phyloP scores from a whole-genome alignment of 2,797 vertebrate genomes.

The Rachycentron canadum region DNA sequence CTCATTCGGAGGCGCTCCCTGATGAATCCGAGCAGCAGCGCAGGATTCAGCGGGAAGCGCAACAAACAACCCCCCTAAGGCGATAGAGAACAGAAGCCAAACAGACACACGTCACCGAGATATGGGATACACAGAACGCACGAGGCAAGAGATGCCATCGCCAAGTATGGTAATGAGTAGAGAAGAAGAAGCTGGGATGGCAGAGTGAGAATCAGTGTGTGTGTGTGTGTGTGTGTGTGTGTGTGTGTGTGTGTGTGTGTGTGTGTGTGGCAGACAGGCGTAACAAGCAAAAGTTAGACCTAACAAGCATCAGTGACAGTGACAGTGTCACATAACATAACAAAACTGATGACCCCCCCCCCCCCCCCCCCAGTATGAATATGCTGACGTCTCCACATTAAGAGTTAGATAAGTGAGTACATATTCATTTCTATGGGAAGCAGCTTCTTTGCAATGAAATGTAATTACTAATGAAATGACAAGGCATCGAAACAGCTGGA shows the following conservation, averaged over 20 bases:
- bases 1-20: conserved; percentile 29
- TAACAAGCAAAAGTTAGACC: conserved; percentile 3
- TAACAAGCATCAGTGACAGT: background rate
- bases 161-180: conserved; percentile 59
- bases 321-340: background rate
- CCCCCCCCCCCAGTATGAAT: background rate
- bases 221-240: background rate
- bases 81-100: conserved; percentile 50
- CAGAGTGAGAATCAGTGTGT: conserved; percentile 8
- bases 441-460: no score
- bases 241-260: background rate
- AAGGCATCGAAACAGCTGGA: no score
- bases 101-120: conserved; percentile 37
- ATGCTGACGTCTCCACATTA: no score
- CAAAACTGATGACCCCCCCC: background rate
- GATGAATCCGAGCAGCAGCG: conserved; percentile 47
- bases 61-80: conserved; percentile 58
- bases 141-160: conserved; percentile 41
- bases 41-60: conserved; percentile 41
- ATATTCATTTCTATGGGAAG: no score
- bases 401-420: no score
- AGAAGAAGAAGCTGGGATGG: conserved; percentile 10
- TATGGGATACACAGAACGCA: conserved; percentile 44
- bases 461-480: no score
- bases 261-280: background rate